Percentiles rank a stretch among this genome's conserved stretches.
phyloP scores from a whole-genome alignment of 2,797 vertebrate species.

The Sternarchorhynchus goeldii region DNA sequence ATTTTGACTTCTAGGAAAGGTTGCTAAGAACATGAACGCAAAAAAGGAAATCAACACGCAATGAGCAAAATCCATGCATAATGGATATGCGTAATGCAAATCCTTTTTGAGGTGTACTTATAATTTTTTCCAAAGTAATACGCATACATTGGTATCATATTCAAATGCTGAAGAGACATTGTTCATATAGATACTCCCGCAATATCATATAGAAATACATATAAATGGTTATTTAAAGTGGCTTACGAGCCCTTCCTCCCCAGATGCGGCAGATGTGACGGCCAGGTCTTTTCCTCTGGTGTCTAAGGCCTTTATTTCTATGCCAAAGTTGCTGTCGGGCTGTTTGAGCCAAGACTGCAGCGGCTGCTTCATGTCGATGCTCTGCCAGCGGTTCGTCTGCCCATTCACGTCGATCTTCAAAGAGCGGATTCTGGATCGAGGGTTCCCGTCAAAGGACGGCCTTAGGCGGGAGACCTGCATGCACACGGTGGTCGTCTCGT shows the following conservation, averaged over 20 bases:
- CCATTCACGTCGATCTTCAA: conserved; percentile 84
- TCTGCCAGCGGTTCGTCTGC: conserved; percentile 86
- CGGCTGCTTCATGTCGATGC: conserved; percentile 86
- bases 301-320: conserved; percentile 88
- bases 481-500: conserved; percentile 81
- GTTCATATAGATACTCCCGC: no score
- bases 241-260: conserved; percentile 87
- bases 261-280: conserved; percentile 80
- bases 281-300: conserved; percentile 82
- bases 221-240: not conserved
- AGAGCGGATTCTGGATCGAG: conserved; percentile 82
- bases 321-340: conserved; percentile 86
- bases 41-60: not conserved
- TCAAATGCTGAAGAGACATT: no score
- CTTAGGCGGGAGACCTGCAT: conserved; percentile 86
- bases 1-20: conserved; percentile 88
- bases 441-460: conserved; percentile 79
- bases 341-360: conserved; percentile 87
- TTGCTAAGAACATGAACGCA: conserved; percentile 68
- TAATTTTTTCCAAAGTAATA: no score
- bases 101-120: no score
- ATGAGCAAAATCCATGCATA: not conserved
- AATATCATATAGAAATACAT: no score
- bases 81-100: not conserved
- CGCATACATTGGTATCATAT: no score